Percentiles rank a stretch among this genome's conserved stretches.
phyloP scores from a whole-genome alignment of 2,113 vertebrate species.

The Puntigrus tetrazona region DNA sequence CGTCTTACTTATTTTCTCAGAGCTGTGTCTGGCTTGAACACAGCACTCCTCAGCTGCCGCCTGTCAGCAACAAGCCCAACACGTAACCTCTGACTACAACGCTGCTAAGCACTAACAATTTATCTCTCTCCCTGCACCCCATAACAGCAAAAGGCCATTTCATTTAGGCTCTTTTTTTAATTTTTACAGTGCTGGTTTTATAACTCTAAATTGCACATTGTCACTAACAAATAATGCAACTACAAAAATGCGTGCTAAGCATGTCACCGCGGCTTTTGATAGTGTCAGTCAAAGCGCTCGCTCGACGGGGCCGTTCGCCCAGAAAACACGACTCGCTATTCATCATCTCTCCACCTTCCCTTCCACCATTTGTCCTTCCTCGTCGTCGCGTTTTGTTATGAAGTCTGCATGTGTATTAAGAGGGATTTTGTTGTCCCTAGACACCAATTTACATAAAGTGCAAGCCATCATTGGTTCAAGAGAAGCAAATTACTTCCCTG shows the following conservation, averaged over 20 bases:
- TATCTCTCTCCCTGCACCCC: neutral
- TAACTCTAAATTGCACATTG: constrained; percentile 12
- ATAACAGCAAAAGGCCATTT: neutral
- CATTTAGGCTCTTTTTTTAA: neutral
- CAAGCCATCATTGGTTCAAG: constrained; percentile 98
- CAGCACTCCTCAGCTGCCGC: constrained; percentile 87
- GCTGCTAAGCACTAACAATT: constrained; percentile 22
- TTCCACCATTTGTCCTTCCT: constrained; percentile 71
- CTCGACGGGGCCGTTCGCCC: constrained; percentile 79
- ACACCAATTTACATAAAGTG: constrained; percentile 99
- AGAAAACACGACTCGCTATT: constrained; percentile 83
- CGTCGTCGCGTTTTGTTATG: constrained; percentile 79
- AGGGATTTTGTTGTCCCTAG: constrained; percentile 98
- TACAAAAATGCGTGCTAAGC: constrained; percentile 9
- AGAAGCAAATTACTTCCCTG: constrained; percentile 98
- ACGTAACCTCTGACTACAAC: constrained; percentile 36
- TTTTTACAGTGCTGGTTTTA: neutral
- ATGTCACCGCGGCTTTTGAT: constrained; percentile 39
- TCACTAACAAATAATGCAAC: constrained; percentile 3
- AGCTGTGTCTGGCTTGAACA: constrained; percentile 82
- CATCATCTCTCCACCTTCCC: constrained; percentile 63
- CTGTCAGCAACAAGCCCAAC: constrained; percentile 47
- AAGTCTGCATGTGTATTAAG: constrained; percentile 98
- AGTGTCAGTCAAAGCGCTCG: constrained; percentile 12
- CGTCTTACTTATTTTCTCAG: constrained; percentile 86